phyloP scores from a whole-genome alignment of 2,797 vertebrate species.

The Pogonophryne albipinna region DNA sequence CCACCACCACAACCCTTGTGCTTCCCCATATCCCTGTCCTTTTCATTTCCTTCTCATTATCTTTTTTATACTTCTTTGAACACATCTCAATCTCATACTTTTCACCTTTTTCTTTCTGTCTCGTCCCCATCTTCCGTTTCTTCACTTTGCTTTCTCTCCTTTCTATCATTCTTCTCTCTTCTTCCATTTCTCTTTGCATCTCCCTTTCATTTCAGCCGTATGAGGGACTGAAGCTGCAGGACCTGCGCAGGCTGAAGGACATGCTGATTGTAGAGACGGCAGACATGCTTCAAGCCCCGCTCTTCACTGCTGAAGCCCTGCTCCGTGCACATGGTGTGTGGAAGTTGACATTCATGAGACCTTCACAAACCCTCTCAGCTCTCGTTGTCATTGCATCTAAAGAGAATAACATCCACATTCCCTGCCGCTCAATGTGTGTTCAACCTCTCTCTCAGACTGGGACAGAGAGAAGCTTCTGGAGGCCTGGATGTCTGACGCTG shows the following conservation, averaged over 20 bases:
- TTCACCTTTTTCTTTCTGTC: neutral
- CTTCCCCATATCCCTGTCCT: slow-evolving; percentile 25
- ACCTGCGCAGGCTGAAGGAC: slow-evolving; percentile 95
- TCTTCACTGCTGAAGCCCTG: slow-evolving; percentile 98
- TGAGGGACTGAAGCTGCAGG: slow-evolving; percentile 96
- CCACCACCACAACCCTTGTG: neutral
- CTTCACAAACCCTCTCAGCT: slow-evolving; percentile 7
- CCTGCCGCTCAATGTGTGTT: neutral
- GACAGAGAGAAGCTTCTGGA: slow-evolving; percentile 98
- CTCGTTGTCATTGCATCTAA: neutral
- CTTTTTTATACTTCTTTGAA: slow-evolving; percentile 12
- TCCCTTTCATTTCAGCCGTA: slow-evolving; percentile 86
- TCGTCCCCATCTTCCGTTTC: neutral
- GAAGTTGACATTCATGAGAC: slow-evolving; percentile 4
- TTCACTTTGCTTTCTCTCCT: neutral
- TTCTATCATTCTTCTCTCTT: neutral
- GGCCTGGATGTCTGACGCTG: slow-evolving; percentile 98
- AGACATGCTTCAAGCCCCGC: slow-evolving; percentile 99
- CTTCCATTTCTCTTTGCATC: neutral
- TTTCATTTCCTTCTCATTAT: slow-evolving; percentile 24
- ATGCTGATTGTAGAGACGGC: slow-evolving; percentile 99
- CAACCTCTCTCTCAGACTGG: slow-evolving; percentile 88
- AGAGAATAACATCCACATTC: neutral
- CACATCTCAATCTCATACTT: slow-evolving; percentile 9
- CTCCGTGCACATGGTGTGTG: slow-evolving; percentile 94